Evolutionary conservation across 2,113 vertebrate species (phyloP).

Genomic region (Fukomys damarensis): DNA sequence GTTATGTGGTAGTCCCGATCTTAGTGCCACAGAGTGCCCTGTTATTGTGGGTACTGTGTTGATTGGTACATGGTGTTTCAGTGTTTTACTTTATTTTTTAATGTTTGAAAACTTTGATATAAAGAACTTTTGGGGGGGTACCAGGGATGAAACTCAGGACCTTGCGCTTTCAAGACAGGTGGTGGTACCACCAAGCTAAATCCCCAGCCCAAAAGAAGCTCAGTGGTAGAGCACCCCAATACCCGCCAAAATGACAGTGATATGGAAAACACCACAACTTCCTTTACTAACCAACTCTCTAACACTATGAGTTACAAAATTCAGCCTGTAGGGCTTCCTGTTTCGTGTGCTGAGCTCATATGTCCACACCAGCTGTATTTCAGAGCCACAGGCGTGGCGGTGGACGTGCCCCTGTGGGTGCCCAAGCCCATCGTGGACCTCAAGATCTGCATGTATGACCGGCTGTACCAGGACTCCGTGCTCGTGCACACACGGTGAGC

Average conservation of each 20-base stretch:
- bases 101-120: background rate
- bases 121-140: too few relatives aligned
- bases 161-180: too few relatives aligned
- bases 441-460: slow-evolving; percentile 93
- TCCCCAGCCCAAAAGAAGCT: too few relatives aligned
- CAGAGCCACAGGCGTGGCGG: slow-evolving; percentile 84
- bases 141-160: too few relatives aligned
- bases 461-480: slow-evolving; percentile 91
- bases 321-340: accelerated
- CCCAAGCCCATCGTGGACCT: slow-evolving; percentile 89
- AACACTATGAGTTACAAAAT: accelerated
- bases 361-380: slow-evolving; percentile 80
- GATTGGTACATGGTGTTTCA: accelerated
- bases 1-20: background rate
- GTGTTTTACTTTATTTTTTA: background rate
- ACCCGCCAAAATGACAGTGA: too few relatives aligned
- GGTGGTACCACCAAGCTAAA: too few relatives aligned
- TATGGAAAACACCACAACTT: background rate
- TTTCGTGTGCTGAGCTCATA: accelerated
- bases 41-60: background rate
- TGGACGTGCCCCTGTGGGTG: slow-evolving; percentile 91
- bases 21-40: background rate
- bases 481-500: slow-evolving; percentile 91
- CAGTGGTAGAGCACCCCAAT: background rate
- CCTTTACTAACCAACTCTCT: background rate